Evolutionary conservation across 2,888 invertebrate species (phyloP).

Genomic region (Periphyllus acericola): DNA sequence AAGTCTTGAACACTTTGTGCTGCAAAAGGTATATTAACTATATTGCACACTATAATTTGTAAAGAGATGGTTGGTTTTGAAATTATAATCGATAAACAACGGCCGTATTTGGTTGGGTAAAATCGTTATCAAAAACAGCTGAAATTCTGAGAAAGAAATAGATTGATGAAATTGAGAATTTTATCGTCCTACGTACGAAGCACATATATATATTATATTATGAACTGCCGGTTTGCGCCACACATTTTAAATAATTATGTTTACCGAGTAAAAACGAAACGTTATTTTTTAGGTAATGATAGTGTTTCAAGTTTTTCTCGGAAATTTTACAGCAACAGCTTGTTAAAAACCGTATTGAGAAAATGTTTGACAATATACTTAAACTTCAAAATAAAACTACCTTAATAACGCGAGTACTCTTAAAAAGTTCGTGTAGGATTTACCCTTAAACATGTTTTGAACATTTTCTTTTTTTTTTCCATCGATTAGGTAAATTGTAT

Average conservation of each 20-base stretch:
- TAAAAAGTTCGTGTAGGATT: neutral
- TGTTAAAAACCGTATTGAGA: neutral
- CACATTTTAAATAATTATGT: neutral
- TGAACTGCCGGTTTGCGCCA: neutral
- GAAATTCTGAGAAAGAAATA: too few species aligned
- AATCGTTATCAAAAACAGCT: too few species aligned
- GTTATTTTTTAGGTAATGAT: neutral
- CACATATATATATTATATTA: too few species aligned
- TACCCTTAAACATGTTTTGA: neutral
- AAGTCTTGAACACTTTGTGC: neutral
- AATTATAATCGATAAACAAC: neutral
- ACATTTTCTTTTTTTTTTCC: neutral
- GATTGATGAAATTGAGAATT: too few species aligned
- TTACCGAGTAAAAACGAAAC: neutral
- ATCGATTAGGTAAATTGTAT: neutral
- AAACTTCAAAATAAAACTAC: neutral
- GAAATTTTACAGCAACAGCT: neutral
- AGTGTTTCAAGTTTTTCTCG: neutral
- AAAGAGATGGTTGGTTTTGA: neutral
- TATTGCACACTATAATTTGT: too few species aligned
- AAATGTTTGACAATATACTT: neutral
- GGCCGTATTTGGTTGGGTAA: too few species aligned
- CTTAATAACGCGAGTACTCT: neutral
- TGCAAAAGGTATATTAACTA: too few species aligned
- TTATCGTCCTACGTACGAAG: too few species aligned